Base-by-base conservation (phyloP, 2,797 vertebrate genomes). In the Poecilia wingei region DNA sequence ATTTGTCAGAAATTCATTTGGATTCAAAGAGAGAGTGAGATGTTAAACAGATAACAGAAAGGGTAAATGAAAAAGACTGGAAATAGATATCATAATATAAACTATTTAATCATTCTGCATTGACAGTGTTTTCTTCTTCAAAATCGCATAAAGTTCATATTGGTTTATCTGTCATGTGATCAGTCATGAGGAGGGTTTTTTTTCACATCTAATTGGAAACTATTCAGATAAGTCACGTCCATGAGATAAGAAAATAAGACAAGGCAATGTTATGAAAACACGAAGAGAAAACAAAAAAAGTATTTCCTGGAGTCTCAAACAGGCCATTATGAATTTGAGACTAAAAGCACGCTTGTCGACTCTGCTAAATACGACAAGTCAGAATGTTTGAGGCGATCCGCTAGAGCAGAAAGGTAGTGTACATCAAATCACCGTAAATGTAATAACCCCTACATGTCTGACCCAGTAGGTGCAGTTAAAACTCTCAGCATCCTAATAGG, bases 401-500 rank as follows among this genome's bases (percentile, higher is more conserved):
- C 41, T 39, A 64, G 20, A 22, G 45, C 20, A 83, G 20, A 72
- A 75, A 49, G 51, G 53, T 68, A 51, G 22, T 73, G 25, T 6
- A 55, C 33, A 31, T 79, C 33, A 81, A 75, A 82, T 51, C 6
- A 71, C 66, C 5, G 70, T 7, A 76, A 66, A 59, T 49, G 45
- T 69, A 61, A 53, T 43, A 85, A 84, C 47, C 31, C n/a, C 72
- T 78, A 80, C 43, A 25, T n/a, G 47, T 81, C 80, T 76, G 36
- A 83, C 75, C 51, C 49, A 79, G 39, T 43, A 77, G 77, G 79
- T 79, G 74, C 45, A 1, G 33, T 81, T 86, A 43, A 76, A 79
- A 77, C 78, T 73, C 79, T 86, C 59, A 81, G 81, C 83, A 79
- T 85, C 80, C 87, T 84, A 92, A 88, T 83, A 91, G 84, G 84